phyloP scores from a whole-genome alignment of 1,140 invertebrate genomes.

The Drosophila ercepeae region DNA sequence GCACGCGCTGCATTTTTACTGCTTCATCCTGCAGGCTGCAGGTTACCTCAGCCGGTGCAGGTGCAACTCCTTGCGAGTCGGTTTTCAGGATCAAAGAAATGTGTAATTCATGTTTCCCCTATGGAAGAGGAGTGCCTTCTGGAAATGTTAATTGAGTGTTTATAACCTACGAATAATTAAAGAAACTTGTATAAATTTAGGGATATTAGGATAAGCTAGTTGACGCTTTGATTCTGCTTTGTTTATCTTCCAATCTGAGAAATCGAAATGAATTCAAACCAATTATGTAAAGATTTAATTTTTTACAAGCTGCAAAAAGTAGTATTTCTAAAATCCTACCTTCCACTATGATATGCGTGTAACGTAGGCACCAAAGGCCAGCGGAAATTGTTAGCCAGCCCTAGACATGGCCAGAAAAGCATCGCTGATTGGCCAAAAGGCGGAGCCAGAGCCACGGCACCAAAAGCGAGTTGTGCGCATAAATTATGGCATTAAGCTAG shows the following conservation, averaged over 20 bases:
- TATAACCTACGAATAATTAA: background rate
- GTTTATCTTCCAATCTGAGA: too few relatives aligned
- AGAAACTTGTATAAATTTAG: background rate
- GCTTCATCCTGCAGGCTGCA: conserved; percentile 64
- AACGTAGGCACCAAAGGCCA: background rate
- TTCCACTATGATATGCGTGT: background rate
- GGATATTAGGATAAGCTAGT: background rate
- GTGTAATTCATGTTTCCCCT: conserved; percentile 74
- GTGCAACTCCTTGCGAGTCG: conserved; percentile 55
- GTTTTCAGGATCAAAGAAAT: conserved; percentile 58
- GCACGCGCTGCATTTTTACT: conserved; percentile 80
- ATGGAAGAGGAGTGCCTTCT: conserved; percentile 8
- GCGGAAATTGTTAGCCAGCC: conserved; percentile 29
- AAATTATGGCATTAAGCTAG: conserved; percentile 80
- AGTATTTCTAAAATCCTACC: too few relatives aligned
- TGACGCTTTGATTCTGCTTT: too few relatives aligned
- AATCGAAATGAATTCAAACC: too few relatives aligned
- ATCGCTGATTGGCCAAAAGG: conserved; percentile 73
- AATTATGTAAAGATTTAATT: background rate
- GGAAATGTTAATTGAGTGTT: conserved; percentile 37
- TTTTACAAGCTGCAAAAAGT: too few relatives aligned
- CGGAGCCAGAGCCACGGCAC: conserved; percentile 57
- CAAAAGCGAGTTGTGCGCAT: conserved; percentile 73
- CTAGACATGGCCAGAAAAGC: conserved; percentile 44
- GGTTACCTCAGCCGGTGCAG: conserved; percentile 66